Conservation (phyloP, 1,140 invertebrate species). For the Drosophila bifasciata region DNA sequence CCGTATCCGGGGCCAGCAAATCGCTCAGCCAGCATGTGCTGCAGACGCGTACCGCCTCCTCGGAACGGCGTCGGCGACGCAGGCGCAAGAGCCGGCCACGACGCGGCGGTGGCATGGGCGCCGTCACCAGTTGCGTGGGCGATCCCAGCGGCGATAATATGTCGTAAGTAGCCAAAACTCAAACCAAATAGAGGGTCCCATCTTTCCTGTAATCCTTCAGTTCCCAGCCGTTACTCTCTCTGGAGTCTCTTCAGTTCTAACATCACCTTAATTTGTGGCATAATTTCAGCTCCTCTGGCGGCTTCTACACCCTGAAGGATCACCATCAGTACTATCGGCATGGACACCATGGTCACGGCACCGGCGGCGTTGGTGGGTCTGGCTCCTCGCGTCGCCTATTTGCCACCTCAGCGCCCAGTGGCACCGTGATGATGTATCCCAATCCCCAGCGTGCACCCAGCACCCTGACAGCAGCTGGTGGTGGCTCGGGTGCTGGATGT, state of each 20-base stretch:
- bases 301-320: constrained; percentile 79
- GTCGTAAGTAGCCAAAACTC: constrained; percentile 76
- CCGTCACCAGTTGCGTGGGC: constrained; percentile 73
- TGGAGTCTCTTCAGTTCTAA: too few species aligned
- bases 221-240: too few species aligned
- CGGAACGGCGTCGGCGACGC: constrained; percentile 72
- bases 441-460: constrained; percentile 57
- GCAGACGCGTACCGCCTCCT: constrained; percentile 77
- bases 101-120: constrained; percentile 68
- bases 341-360: constrained; percentile 44
- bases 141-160: constrained; percentile 79
- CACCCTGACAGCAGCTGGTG: constrained; percentile 15
- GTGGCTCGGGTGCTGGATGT: background rate
- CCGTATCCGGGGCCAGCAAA: constrained; percentile 35
- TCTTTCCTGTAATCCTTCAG: too few species aligned
- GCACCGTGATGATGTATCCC: constrained; percentile 83
- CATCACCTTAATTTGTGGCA: background rate
- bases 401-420: constrained; percentile 77
- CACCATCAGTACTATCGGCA: constrained; percentile 70
- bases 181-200: too few species aligned
- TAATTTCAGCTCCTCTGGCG: constrained; percentile 73
- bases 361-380: constrained; percentile 21
- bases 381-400: constrained; percentile 67
- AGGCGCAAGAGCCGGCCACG: constrained; percentile 76
- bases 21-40: constrained; percentile 81